Percentiles rank a stretch among this genome's conserved stretches.
Evolutionary conservation across 2,888 invertebrate genomes (phyloP).

Genomic region (Campoplex capitator): DNA sequence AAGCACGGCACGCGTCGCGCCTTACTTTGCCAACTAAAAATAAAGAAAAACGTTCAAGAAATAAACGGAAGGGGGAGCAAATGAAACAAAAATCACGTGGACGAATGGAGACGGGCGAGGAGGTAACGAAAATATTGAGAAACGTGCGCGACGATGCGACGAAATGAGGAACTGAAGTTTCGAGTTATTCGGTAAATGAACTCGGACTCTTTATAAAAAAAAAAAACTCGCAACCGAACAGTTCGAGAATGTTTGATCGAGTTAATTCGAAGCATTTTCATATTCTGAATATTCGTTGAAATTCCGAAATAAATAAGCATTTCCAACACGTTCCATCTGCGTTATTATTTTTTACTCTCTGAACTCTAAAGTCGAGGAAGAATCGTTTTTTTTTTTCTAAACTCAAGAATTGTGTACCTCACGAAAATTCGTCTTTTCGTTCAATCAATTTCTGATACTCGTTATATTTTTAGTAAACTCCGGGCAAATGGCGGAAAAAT

Average conservation of each 20-base stretch:
- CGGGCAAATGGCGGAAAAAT: neutral
- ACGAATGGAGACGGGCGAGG: neutral
- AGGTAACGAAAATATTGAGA: slow-evolving; percentile 6
- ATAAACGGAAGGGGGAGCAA: slow-evolving; percentile 26
- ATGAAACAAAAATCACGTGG: slow-evolving; percentile 13
- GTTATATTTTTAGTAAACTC: neutral
- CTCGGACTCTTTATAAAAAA: too few relatives aligned
- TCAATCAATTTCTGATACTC: neutral
- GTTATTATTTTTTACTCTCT: neutral
- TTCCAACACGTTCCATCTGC: too few relatives aligned
- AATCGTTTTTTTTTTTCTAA: neutral
- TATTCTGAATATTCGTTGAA: neutral
- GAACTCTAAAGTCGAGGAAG: neutral
- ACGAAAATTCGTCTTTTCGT: neutral
- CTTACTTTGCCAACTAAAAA: slow-evolving; percentile 67
- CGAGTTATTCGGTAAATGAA: too few relatives aligned
- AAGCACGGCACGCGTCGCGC: slow-evolving; percentile 56
- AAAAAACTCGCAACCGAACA: too few relatives aligned
- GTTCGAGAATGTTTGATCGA: too few relatives aligned
- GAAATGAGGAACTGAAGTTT: too few relatives aligned
- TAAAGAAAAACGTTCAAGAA: slow-evolving; percentile 46
- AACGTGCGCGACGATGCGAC: neutral
- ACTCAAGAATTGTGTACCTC: neutral
- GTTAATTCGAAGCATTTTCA: neutral
- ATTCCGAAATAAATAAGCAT: neutral